A percentile compares a stretch with the other conserved stretches of the same genome.
Evolutionary conservation across 2,113 vertebrate species (phyloP).

Genomic region (Misgurnus anguillicaudatus): DNA sequence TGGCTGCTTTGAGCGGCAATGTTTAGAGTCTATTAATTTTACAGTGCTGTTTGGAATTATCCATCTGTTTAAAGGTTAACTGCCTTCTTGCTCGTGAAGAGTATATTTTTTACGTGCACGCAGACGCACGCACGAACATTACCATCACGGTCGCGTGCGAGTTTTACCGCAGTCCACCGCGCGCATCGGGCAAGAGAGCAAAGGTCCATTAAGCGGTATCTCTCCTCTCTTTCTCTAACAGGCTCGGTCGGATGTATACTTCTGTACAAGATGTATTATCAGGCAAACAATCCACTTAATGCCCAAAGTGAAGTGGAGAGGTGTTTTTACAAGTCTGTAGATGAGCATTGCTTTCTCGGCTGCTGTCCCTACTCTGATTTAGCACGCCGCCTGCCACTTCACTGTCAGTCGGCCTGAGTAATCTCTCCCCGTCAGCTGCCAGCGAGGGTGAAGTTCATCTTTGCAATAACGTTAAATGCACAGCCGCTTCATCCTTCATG

Average conservation of each 20-base stretch:
- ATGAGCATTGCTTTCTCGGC: constrained; percentile 66
- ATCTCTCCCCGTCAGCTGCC: constrained; percentile 76
- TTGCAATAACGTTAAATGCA: constrained; percentile 77
- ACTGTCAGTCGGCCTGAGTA: constrained; percentile 74
- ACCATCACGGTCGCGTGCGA: constrained; percentile 38
- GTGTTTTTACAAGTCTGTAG: constrained; percentile 69
- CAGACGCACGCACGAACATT: constrained; percentile 28
- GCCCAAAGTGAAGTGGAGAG: constrained; percentile 68
- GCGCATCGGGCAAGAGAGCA: constrained; percentile 44
- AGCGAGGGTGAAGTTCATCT: constrained; percentile 68
- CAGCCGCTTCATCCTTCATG: constrained; percentile 73
- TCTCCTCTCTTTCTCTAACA: constrained; percentile 48
- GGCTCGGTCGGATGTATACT: constrained; percentile 42
- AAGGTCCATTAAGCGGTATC: constrained; percentile 58
- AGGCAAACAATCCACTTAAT: constrained; percentile 71
- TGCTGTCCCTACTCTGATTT: constrained; percentile 70
- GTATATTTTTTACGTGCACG: constrained; percentile 75
- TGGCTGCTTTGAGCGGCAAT: constrained; percentile 55
- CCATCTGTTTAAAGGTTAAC: constrained; percentile 92
- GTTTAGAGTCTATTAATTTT: constrained; percentile 83
- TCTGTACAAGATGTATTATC: constrained; percentile 69
- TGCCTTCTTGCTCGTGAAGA: constrained; percentile 81
- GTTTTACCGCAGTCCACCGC: constrained; percentile 57
- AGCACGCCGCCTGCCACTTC: constrained; percentile 68
- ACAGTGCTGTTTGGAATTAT: constrained; percentile 82